Conservation (phyloP, 2,113 vertebrate species). For the Petroica traversi region DNA sequence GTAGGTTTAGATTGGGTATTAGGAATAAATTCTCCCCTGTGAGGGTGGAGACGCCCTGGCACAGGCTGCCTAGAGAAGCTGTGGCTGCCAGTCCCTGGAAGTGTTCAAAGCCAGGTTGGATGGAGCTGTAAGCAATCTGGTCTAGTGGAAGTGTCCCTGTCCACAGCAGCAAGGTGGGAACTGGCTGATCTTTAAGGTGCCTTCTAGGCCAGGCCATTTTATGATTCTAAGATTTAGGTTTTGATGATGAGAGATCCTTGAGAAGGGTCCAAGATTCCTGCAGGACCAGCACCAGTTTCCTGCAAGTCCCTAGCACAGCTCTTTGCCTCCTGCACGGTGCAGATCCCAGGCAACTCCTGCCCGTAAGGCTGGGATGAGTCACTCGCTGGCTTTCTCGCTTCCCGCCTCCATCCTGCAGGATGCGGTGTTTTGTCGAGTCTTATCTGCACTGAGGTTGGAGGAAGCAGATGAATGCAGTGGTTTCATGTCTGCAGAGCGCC, state of each 20-base stretch:
- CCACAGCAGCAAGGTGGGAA: not conserved
- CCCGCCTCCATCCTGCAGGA: constrained; percentile 49
- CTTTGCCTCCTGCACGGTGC: not conserved
- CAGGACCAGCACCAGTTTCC: not conserved
- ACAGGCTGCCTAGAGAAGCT: not conserved
- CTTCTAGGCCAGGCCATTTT: not conserved
- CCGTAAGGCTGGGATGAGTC: constrained; percentile 43
- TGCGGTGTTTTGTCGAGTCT: not conserved
- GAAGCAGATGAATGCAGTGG: constrained; percentile 53
- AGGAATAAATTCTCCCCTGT: not conserved
- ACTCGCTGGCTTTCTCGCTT: constrained; percentile 37
- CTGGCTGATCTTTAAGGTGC: not conserved
- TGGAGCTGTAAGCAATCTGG: not conserved
- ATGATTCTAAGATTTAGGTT: not conserved
- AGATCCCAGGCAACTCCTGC: not conserved
- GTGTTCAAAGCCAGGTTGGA: not conserved
- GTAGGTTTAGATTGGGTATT: not conserved
- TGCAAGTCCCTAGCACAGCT: not conserved
- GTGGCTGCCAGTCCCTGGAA: not conserved
- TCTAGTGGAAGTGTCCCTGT: not conserved
- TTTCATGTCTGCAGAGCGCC: not conserved
- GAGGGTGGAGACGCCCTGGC: not conserved
- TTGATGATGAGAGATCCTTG: not conserved
- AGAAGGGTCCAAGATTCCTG: not conserved
- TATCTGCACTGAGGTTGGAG: constrained; percentile 18